Evolutionary conservation across 1,140 invertebrate genomes (phyloP).

Genomic region (Idris sp.): DNA sequence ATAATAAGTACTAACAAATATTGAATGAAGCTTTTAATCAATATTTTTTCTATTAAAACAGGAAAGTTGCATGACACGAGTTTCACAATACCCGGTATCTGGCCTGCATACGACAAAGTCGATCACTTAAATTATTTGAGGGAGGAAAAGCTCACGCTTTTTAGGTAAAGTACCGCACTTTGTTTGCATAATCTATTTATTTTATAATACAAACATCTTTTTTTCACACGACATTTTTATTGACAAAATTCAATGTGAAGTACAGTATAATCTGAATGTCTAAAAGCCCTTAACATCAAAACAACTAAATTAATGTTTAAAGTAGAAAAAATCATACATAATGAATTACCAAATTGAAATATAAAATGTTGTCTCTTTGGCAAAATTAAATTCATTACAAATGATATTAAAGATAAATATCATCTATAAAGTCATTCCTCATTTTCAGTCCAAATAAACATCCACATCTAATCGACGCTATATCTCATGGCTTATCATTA

Average conservation of each 20-base stretch:
- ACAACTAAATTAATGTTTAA: too few relatives aligned
- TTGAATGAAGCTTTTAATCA: neutral
- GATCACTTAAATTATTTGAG: constrained; percentile 65
- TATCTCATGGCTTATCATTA: too few relatives aligned
- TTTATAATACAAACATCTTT: constrained; percentile 19
- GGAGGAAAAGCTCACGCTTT: constrained; percentile 67
- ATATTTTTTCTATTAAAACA: constrained; percentile 20
- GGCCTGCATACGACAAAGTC: constrained; percentile 66
- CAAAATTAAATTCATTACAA: too few relatives aligned
- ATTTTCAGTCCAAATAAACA: too few relatives aligned
- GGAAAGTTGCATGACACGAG: constrained; percentile 55
- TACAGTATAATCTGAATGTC: too few relatives aligned
- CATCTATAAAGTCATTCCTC: too few relatives aligned
- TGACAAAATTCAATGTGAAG: constrained; percentile 1
- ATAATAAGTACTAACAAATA: neutral
- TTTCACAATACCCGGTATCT: constrained; percentile 65
- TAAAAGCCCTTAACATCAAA: too few relatives aligned
- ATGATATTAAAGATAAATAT: too few relatives aligned
- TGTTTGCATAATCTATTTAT: constrained; percentile 10
- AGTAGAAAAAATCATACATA: too few relatives aligned
- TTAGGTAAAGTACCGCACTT: constrained; percentile 64
- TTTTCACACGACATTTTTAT: constrained; percentile 38
- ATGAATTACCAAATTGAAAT: too few relatives aligned
- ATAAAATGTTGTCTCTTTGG: too few relatives aligned
- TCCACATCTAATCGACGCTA: too few relatives aligned